A percentile compares a stretch with the other conserved stretches of the same genome.
Conservation (phyloP, 2,797 vertebrate genomes). For the Enteromius unitaeniatus region DNA sequence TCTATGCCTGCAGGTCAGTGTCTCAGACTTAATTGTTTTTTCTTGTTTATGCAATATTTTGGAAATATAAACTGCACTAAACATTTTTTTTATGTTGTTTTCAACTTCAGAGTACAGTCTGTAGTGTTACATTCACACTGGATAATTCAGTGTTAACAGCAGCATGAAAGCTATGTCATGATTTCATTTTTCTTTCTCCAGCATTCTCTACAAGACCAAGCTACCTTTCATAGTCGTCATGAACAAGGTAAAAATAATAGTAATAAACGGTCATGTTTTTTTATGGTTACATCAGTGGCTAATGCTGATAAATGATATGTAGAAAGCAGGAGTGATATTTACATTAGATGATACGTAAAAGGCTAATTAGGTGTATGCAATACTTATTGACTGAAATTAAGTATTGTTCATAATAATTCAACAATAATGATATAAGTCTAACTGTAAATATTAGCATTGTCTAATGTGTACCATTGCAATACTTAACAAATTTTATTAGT, state of each 20-base stretch:
- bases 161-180: slow-evolving; percentile 1
- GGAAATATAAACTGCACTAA: background rate
- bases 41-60: background rate
- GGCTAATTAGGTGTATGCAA: background rate
- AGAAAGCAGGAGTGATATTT: background rate
- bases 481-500: too few relatives aligned
- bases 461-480: too few relatives aligned
- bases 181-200: slow-evolving; percentile 63
- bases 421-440: too few relatives aligned
- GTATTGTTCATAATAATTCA: too few relatives aligned
- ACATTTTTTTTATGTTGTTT: background rate
- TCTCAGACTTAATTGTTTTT: background rate
- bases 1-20: slow-evolving; percentile 95
- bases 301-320: background rate
- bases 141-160: background rate
- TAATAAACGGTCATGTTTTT: background rate
- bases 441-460: too few relatives aligned
- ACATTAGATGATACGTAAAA: background rate
- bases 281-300: background rate
- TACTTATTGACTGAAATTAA: background rate
- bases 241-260: slow-evolving; percentile 88
- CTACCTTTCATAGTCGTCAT: slow-evolving; percentile 95
- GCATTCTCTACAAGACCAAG: slow-evolving; percentile 97
- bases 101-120: background rate
- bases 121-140: background rate